These are phyloP conservation scores for Brachylomia viminalis DNA, from an alignment of 2,888 invertebrate genomes.

Conservation along the genomic window DNA sequence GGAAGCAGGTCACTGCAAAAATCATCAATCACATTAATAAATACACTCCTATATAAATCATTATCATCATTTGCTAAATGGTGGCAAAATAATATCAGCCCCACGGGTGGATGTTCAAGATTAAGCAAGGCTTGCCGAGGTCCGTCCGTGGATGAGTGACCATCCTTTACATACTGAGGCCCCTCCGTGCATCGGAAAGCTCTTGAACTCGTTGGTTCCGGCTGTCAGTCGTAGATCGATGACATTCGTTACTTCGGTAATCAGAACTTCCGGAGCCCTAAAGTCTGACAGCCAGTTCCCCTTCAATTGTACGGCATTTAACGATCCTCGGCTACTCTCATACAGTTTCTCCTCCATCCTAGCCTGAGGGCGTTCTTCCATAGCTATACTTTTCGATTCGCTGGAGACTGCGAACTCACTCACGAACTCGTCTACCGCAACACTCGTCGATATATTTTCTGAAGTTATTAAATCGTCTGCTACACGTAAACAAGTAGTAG, in stretches of 20 bases:
- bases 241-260: not conserved
- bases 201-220: not conserved
- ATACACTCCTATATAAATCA: not conserved
- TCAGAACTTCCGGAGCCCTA: too few relatives aligned
- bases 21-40: not conserved
- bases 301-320: not conserved
- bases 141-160: not conserved
- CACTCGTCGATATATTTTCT: not conserved
- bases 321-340: not conserved
- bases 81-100: not conserved
- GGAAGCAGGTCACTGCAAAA: slow-evolving; percentile 80
- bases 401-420: not conserved
- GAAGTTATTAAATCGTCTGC: not conserved
- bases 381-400: not conserved
- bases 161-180: too few relatives aligned
- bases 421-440: not conserved
- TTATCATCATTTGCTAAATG: not conserved
- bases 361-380: not conserved
- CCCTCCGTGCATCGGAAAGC: not conserved
- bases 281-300: not conserved
- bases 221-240: not conserved
- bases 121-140: not conserved
- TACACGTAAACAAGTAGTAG: not conserved
- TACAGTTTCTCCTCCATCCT: not conserved
- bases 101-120: not conserved